Conservation (phyloP, 1,140 invertebrate genomes). For the Caerostris extrusa region DNA sequence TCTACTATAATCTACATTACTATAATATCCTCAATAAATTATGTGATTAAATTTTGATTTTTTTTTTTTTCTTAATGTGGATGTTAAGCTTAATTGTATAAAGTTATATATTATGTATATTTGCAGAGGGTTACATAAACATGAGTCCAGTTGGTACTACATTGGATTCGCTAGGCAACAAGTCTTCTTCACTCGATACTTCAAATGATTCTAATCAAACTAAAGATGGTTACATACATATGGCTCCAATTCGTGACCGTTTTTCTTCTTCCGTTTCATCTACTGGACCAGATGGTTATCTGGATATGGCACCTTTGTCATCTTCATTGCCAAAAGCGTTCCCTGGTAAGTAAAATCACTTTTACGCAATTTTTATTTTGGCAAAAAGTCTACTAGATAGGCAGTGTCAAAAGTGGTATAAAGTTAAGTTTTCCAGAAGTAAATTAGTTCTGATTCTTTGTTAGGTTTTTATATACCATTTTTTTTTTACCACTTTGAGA, state of each 20-base stretch:
- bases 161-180: constrained; percentile 8
- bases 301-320: constrained; percentile 78
- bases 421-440: too few relatives aligned
- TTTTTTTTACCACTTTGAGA: too few relatives aligned
- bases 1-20: too few relatives aligned
- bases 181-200: constrained; percentile 47
- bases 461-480: too few relatives aligned
- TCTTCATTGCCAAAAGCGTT: constrained; percentile 77
- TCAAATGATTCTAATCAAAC: constrained; percentile 53
- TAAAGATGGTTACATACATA: constrained; percentile 76
- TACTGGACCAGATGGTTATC: constrained; percentile 71
- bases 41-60: neutral
- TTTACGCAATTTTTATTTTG: too few relatives aligned
- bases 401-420: too few relatives aligned
- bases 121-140: constrained; percentile 83
- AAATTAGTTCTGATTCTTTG: too few relatives aligned
- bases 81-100: too few relatives aligned
- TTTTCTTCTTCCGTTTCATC: constrained; percentile 24
- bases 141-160: constrained; percentile 83
- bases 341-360: constrained; percentile 31
- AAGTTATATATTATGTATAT: neutral
- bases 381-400: too few relatives aligned
- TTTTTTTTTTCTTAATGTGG: too few relatives aligned
- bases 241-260: constrained; percentile 71
- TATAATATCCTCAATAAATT: too few relatives aligned